Evolutionary conservation across 2,888 invertebrate species (phyloP).

Genomic region (Noctua janthe): DNA sequence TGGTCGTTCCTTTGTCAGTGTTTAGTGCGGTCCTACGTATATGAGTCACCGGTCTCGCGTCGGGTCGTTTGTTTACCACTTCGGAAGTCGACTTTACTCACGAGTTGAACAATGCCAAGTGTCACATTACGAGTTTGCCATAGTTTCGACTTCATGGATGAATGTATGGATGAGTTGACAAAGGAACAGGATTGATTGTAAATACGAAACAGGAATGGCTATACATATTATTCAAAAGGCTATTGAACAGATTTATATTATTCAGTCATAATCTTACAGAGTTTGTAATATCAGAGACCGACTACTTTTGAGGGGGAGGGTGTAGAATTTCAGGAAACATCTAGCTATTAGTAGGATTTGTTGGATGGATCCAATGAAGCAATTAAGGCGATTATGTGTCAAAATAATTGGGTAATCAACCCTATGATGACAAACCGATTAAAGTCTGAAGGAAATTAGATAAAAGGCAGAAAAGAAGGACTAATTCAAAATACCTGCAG

Average conservation of each 20-base stretch:
- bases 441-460: neutral
- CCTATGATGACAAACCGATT: neutral
- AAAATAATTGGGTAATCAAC: neutral
- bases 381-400: neutral
- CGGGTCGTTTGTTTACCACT: conserved; percentile 7
- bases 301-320: neutral
- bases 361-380: neutral
- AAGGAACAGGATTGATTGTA: conserved; percentile 49
- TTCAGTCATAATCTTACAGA: conserved; percentile 42
- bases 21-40: conserved; percentile 1
- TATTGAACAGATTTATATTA: conserved; percentile 18
- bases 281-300: conserved; percentile 20
- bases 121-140: conserved; percentile 22
- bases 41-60: conserved; percentile 4
- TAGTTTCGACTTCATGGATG: conserved; percentile 44
- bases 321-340: neutral
- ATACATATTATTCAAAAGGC: conserved; percentile 5
- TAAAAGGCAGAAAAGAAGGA: neutral
- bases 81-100: conserved; percentile 29
- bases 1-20: conserved; percentile 20
- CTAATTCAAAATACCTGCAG: neutral
- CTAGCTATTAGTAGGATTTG: neutral
- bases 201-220: conserved; percentile 24
- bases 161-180: conserved; percentile 47
- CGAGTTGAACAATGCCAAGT: conserved; percentile 24